Conservation (phyloP, 2,888 invertebrate species). For the Thera obeliscata region DNA sequence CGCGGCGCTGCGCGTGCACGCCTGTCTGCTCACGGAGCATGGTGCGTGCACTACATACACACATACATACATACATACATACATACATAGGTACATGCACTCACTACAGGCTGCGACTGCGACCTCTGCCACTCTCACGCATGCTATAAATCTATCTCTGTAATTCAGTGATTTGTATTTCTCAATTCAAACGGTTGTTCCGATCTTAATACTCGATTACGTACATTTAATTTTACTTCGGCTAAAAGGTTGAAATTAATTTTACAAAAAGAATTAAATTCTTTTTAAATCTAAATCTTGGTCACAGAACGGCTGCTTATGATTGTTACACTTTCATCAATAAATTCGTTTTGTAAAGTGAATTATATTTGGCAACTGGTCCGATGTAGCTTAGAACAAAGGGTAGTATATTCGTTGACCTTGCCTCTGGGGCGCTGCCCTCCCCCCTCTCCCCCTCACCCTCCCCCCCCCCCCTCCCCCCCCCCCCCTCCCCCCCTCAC, state of each 20-base stretch:
- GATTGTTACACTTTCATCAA: background rate
- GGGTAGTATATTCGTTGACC: constrained; percentile 8
- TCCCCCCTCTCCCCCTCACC: background rate
- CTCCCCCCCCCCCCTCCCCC: background rate
- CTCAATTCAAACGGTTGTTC: too few relatives aligned
- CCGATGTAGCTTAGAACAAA: background rate
- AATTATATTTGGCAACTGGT: background rate
- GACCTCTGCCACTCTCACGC: too few relatives aligned
- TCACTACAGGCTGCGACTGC: background rate
- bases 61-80: too few relatives aligned
- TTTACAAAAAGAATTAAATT: too few relatives aligned
- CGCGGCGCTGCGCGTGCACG: constrained; percentile 52
- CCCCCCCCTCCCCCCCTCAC: too few relatives aligned
- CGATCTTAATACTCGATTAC: too few relatives aligned
- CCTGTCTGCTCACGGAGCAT: constrained; percentile 52
- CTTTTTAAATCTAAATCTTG: too few relatives aligned
- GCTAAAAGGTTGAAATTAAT: too few relatives aligned
- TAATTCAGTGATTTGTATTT: too few relatives aligned
- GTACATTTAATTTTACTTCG: too few relatives aligned
- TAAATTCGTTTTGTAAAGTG: background rate
- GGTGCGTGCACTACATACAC: constrained; percentile 42
- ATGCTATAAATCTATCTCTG: too few relatives aligned
- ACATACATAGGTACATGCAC: background rate
- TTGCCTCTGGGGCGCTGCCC: background rate
- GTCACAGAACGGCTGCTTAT: too few relatives aligned